Conservation (phyloP, 2,113 vertebrate species). For the Panthera leo region DNA sequence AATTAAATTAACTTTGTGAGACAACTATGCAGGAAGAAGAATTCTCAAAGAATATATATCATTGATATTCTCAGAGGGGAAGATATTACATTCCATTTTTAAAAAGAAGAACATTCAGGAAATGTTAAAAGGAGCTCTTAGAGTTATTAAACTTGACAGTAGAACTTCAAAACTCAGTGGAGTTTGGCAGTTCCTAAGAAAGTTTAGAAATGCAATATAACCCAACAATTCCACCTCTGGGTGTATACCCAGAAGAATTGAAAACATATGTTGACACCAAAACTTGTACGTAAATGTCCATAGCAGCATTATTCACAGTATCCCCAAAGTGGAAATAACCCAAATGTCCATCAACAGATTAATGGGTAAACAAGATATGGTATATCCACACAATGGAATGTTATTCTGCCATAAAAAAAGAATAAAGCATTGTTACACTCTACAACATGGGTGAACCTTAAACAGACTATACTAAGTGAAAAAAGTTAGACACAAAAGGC, state of each 20-base stretch:
- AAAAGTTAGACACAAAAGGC: neutral
- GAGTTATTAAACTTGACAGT: neutral
- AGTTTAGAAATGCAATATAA: slow-evolving; percentile 3
- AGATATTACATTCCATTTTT: neutral
- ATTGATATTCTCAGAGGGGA: neutral
- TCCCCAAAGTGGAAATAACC: neutral
- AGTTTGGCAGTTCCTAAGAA: slow-evolving; percentile 11
- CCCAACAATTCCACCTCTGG: neutral
- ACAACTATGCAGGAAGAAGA: slow-evolving; percentile 1
- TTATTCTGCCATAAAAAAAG: neutral
- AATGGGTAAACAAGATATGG: neutral
- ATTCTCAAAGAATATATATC: neutral
- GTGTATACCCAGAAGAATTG: neutral
- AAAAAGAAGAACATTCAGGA: neutral
- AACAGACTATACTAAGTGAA: neutral
- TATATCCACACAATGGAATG: neutral
- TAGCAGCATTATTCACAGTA: neutral
- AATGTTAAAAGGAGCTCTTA: neutral
- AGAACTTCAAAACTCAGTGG: slow-evolving; percentile 2
- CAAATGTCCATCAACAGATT: neutral
- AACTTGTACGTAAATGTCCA: neutral
- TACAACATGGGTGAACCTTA: neutral
- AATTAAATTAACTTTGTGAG: neutral
- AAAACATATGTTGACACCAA: neutral
- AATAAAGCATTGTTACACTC: neutral